phyloP scores from a whole-genome alignment of 92 coral and sea anemone species.

The Zoanthus sansibaricus region DNA sequence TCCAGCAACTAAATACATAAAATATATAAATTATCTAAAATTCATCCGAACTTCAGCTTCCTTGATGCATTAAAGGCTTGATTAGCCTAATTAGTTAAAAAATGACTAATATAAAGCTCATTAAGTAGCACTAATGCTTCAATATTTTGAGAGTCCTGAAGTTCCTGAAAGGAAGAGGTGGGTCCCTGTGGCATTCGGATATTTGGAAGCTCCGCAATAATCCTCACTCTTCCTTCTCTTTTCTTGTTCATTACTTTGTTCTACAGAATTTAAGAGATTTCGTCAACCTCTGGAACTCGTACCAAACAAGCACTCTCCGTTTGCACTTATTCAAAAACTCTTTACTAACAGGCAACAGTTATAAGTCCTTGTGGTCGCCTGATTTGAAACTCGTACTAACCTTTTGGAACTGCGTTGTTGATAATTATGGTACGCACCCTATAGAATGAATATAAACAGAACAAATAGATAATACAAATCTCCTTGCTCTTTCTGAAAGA shows the following conservation, averaged over 20 bases:
- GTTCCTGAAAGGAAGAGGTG: constrained; percentile 49
- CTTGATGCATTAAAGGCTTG: too few relatives aligned
- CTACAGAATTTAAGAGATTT: constrained; percentile 49
- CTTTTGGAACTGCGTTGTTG: constrained; percentile 61
- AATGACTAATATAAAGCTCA: too few relatives aligned
- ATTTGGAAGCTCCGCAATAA: constrained; percentile 59
- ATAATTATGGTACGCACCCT: constrained; percentile 43
- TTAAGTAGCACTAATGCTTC: neutral
- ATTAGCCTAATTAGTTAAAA: too few relatives aligned
- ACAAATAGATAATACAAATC: constrained; percentile 1
- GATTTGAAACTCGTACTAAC: constrained; percentile 65
- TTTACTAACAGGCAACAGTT: constrained; percentile 52
- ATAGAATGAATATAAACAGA: neutral
- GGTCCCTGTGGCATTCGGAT: neutral
- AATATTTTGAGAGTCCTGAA: constrained; percentile 21
- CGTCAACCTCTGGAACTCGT: constrained; percentile 58
- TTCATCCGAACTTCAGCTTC: too few relatives aligned
- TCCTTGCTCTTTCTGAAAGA: constrained; percentile 7
- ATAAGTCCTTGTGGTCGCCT: constrained; percentile 53
- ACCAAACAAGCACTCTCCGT: constrained; percentile 44
- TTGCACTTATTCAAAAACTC: constrained; percentile 60
- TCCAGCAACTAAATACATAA: too few relatives aligned
- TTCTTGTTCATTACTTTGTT: constrained; percentile 45
- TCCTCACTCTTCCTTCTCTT: constrained; percentile 51
- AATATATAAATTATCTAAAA: too few relatives aligned